phyloP scores from a whole-genome alignment of 2,888 invertebrate species.

The Acleris laterana region DNA sequence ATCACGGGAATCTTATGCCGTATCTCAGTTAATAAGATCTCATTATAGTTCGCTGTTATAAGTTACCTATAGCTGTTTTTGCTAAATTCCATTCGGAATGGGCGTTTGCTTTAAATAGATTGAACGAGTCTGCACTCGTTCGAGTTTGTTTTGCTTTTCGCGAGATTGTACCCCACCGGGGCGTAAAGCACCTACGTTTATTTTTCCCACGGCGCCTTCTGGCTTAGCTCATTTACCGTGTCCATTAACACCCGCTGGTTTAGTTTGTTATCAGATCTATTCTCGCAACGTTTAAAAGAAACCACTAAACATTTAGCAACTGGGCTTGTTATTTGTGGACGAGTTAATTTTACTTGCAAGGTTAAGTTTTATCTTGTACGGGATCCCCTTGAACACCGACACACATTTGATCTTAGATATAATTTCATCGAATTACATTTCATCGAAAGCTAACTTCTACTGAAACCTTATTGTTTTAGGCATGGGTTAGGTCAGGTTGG shows the following conservation, averaged over 20 bases:
- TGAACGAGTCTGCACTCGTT: conserved; percentile 5
- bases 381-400: conserved; percentile 15
- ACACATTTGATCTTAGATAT: conserved; percentile 7
- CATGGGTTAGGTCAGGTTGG: too few relatives aligned
- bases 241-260: conserved; percentile 79
- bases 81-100: too few relatives aligned
- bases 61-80: too few relatives aligned
- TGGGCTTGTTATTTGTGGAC: conserved; percentile 20
- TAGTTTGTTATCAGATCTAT: conserved; percentile 62
- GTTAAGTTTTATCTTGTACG: conserved; percentile 11
- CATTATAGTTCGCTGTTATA: too few relatives aligned
- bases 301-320: conserved; percentile 30
- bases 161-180: conserved; percentile 47
- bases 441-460: too few relatives aligned
- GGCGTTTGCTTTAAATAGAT: conserved; percentile 9
- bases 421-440: neutral
- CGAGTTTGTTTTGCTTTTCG: conserved; percentile 45
- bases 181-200: conserved; percentile 49
- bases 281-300: conserved; percentile 45
- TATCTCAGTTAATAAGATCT: too few relatives aligned
- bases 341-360: conserved; percentile 27
- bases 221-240: conserved; percentile 81
- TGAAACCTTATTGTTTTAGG: too few relatives aligned
- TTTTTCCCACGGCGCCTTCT: conserved; percentile 71
- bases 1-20: too few relatives aligned